Conservation (phyloP, 2,888 invertebrate species). For the Erebia palarica region DNA sequence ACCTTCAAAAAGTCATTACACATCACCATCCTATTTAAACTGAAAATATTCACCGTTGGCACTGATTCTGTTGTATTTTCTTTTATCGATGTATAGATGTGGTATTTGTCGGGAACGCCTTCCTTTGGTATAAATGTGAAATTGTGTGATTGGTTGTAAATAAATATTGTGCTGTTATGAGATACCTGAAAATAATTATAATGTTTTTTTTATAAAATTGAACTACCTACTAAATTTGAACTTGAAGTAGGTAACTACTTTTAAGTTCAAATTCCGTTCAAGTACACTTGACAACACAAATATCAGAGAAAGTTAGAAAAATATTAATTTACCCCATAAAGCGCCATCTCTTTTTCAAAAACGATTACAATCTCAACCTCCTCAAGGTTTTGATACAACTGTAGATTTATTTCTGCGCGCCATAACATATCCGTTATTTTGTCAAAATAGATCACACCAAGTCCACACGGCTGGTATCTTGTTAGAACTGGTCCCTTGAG, state of each 20-base stretch:
- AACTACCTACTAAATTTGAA: not conserved
- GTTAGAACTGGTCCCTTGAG: slow-evolving; percentile 61
- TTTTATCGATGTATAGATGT: slow-evolving; percentile 53
- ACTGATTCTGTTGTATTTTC: slow-evolving; percentile 45
- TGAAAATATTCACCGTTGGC: slow-evolving; percentile 55
- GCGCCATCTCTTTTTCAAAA: slow-evolving; percentile 56
- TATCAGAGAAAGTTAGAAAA: not conserved
- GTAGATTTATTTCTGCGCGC: slow-evolving; percentile 61
- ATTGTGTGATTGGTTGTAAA: slow-evolving; percentile 47
- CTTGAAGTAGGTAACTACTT: no score
- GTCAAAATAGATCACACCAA: slow-evolving; percentile 68
- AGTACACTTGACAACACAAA: not conserved
- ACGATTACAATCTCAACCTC: slow-evolving; percentile 55
- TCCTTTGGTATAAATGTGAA: slow-evolving; percentile 52
- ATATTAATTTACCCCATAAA: slow-evolving; percentile 58
- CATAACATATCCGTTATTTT: slow-evolving; percentile 56
- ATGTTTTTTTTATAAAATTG: not conserved
- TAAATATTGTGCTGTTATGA: slow-evolving; percentile 46
- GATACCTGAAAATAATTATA: slow-evolving; percentile 50
- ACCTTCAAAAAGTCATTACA: slow-evolving; percentile 68
- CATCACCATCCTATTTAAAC: slow-evolving; percentile 61
- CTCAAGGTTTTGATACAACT: slow-evolving; percentile 53
- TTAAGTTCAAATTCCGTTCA: not conserved
- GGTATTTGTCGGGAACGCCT: slow-evolving; percentile 51
- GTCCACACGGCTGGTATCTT: slow-evolving; percentile 69